phyloP scores from a whole-genome alignment of 2,888 invertebrate genomes.

The Elaeidobius kamerunicus region DNA sequence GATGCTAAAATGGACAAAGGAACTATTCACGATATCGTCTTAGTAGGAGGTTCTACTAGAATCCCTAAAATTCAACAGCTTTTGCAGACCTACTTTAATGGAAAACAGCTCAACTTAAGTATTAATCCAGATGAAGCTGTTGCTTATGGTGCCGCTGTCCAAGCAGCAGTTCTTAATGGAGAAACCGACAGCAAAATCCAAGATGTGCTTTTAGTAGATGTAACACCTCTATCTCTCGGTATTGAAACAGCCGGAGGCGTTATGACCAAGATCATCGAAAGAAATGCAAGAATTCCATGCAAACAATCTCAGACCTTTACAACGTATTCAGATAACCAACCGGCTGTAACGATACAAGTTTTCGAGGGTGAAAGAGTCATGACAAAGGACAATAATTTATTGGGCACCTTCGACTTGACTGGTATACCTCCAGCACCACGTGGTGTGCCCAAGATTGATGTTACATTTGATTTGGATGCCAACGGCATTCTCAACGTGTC shows the following conservation, averaged over 20 bases:
- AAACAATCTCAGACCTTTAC: conserved; percentile 60
- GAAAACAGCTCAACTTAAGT: conserved; percentile 46
- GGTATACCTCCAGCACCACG: conserved; percentile 68
- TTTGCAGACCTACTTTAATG: conserved; percentile 72
- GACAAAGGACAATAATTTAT: conserved; percentile 73
- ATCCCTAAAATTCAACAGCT: conserved; percentile 76
- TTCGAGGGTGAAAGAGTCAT: conserved; percentile 71
- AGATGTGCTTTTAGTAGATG: conserved; percentile 68
- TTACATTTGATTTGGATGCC: conserved; percentile 71
- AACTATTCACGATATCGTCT: conserved; percentile 73
- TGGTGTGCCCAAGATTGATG: conserved; percentile 66
- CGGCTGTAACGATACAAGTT: conserved; percentile 58
- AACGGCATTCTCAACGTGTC: no score
- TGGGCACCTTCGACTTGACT: conserved; percentile 62
- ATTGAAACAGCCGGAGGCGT: conserved; percentile 81
- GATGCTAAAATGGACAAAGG: conserved; percentile 75
- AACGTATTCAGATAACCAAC: conserved; percentile 66
- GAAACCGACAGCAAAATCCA: conserved; percentile 67
- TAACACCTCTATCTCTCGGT: conserved; percentile 67
- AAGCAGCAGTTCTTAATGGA: conserved; percentile 45
- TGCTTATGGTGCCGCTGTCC: conserved; percentile 47
- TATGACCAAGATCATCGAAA: conserved; percentile 63
- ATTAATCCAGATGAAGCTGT: conserved; percentile 49
- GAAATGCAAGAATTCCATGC: conserved; percentile 57
- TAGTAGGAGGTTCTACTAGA: conserved; percentile 77